Evolutionary conservation across 2,113 vertebrate species (phyloP).

Genomic region (Amazona guildingii): DNA sequence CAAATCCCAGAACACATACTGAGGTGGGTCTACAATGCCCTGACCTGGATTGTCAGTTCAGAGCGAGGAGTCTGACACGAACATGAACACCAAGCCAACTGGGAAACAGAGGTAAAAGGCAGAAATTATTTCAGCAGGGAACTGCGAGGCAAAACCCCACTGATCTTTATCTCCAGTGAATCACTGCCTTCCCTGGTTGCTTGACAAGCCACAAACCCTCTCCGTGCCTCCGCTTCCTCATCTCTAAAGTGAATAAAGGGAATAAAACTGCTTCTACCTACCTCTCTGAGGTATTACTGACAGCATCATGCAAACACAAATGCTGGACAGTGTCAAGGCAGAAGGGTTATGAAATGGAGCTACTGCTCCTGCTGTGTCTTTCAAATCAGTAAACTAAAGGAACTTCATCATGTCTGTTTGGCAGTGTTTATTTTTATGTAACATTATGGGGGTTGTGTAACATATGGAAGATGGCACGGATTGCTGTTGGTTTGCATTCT

Average conservation of each 20-base stretch:
- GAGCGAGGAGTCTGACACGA: background rate
- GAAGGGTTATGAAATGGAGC: background rate
- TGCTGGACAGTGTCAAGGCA: background rate
- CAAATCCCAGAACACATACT: background rate
- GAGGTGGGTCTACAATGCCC: background rate
- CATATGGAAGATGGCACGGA: background rate
- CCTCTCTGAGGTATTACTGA: background rate
- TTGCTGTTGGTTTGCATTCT: slow-evolving; percentile 6
- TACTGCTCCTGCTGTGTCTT: background rate
- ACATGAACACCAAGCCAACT: background rate
- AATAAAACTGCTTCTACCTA: background rate
- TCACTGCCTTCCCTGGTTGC: background rate
- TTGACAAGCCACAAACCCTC: background rate
- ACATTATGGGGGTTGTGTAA: slow-evolving; percentile 4
- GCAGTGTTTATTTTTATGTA: slow-evolving; percentile 19
- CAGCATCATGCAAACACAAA: background rate
- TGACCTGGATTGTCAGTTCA: background rate
- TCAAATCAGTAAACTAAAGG: background rate
- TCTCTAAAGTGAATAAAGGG: background rate
- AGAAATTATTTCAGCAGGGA: background rate
- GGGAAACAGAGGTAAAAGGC: background rate
- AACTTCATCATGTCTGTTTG: background rate
- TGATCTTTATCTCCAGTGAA: background rate
- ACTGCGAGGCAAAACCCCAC: background rate
- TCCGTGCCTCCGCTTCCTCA: background rate